Base-by-base conservation (phyloP, 1,140 invertebrate genomes). In the Brachionus koreanus region DNA sequence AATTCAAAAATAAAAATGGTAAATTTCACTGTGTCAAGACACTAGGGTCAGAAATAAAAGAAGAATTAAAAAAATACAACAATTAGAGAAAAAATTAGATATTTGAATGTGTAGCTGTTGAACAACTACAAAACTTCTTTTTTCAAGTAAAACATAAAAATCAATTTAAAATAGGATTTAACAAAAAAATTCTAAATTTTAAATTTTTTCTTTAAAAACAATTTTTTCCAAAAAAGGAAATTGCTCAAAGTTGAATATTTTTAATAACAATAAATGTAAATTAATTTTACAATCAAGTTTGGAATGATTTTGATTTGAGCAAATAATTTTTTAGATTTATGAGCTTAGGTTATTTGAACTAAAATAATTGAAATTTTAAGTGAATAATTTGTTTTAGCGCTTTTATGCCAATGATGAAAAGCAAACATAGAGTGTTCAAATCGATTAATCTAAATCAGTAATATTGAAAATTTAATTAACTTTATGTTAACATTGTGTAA, bases 291-390 rank as follows among this genome's bases (percentile, higher is more conserved):
- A 57, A 57, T 19, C 16, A 57, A 57, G 19, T 19, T 19, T 25
- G 49, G 49, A 57, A 57, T 57, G 49, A 23, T 19, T 57, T 57
- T 57, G 49, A 23, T 19, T 57, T 57, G 49, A 57, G 49, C 19
- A 57, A 57, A 57, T 57, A 57, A 57, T 57, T 42, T 42, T 42
- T 57, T 19, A 25, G 49, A 57, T 57, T 57, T 57, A 57, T 57
- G n/a, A 57, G 49, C 19, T 25, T 16, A 57, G 49, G 16, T 57
- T 57, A 57, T 57, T 57, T 57, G 49, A 19, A 57, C 49, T 25
- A 57, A 57, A 57, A 57, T 57, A 57, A 57, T 57, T 57, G 49
- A 57, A 57, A 57, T 57, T 57, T 57, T 9, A 57, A 57, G 49
- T 57, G 49, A 57, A 57, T 57, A 57, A 57, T 57, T 57, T 57